phyloP scores from a whole-genome alignment of 1,140 invertebrate species.

The Drosophila sp. region DNA sequence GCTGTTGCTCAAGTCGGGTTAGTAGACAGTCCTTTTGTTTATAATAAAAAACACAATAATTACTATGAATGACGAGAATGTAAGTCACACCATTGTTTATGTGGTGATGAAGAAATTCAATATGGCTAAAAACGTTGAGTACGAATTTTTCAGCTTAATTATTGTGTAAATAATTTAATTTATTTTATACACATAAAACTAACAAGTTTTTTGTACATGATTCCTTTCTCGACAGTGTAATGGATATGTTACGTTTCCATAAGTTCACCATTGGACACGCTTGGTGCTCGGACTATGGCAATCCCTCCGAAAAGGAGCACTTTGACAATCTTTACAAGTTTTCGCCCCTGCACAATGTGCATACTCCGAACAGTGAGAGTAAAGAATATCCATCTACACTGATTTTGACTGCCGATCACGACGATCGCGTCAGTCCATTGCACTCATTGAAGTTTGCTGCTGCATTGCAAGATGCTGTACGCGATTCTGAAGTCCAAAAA shows the following conservation, averaged over 20 bases:
- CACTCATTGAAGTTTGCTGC: conserved; percentile 98
- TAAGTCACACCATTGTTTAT: too few relatives aligned
- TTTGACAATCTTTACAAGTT: conserved; percentile 96
- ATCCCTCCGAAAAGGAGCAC: conserved; percentile 93
- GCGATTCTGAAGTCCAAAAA: conserved; percentile 88
- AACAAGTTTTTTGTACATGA: too few relatives aligned
- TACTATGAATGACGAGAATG: too few relatives aligned
- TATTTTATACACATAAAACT: too few relatives aligned
- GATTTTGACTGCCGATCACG: conserved; percentile 97
- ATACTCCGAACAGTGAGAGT: conserved; percentile 86
- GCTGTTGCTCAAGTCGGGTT: conserved; percentile 96
- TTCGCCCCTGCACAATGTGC: conserved; percentile 98
- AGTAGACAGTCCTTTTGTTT: conserved; percentile 71
- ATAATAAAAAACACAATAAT: too few relatives aligned
- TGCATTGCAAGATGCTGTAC: conserved; percentile 92
- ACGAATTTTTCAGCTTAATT: not conserved
- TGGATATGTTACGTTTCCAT: conserved; percentile 99
- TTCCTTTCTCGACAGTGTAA: conserved; percentile 88
- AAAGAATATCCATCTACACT: conserved; percentile 95
- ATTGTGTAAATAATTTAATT: too few relatives aligned
- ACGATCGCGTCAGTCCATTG: conserved; percentile 97
- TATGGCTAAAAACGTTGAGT: too few relatives aligned
- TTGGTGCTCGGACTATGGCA: conserved; percentile 98
- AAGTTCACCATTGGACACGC: conserved; percentile 99
- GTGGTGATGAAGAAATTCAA: too few relatives aligned